Evolutionary conservation across 2,797 vertebrate genomes (phyloP).

Genomic region (Halcyon chelicuti): DNA sequence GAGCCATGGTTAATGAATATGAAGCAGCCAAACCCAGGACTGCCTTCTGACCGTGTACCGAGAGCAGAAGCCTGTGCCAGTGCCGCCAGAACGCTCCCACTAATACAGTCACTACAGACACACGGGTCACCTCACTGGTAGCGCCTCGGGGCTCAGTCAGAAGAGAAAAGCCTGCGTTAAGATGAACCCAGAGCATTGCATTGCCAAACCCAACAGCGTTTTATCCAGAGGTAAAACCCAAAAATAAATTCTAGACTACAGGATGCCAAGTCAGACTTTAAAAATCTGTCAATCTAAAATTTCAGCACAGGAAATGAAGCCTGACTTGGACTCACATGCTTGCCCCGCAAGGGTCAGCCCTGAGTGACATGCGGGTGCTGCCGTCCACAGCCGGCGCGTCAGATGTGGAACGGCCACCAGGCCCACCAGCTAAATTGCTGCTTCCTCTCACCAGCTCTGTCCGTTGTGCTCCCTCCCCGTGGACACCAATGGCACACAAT

Average conservation of each 20-base stretch:
- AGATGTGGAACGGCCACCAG: not conserved
- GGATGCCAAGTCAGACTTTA: not conserved
- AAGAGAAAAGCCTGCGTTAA: not conserved
- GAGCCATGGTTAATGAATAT: fast-evolving
- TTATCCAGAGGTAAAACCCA: not conserved
- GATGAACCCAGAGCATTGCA: not conserved
- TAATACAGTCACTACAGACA: fast-evolving
- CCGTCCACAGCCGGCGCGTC: not conserved
- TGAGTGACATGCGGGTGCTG: not conserved
- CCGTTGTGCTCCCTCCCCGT: not conserved
- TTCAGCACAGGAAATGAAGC: not conserved
- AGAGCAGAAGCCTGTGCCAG: not conserved
- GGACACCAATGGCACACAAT: not conserved
- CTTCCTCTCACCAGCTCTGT: not conserved
- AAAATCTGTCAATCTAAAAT: not conserved
- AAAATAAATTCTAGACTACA: not conserved
- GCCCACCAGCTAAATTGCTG: not conserved
- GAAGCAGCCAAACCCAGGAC: not conserved
- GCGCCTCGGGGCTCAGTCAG: fast-evolving
- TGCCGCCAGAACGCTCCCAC: fast-evolving
- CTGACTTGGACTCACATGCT: not conserved
- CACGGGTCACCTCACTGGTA: not conserved
- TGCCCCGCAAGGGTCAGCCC: not conserved
- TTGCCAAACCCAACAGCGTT: not conserved
- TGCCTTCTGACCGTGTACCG: fast-evolving